Base-by-base conservation (phyloP, 2,888 invertebrate genomes). In the Plebejus melissa region DNA sequence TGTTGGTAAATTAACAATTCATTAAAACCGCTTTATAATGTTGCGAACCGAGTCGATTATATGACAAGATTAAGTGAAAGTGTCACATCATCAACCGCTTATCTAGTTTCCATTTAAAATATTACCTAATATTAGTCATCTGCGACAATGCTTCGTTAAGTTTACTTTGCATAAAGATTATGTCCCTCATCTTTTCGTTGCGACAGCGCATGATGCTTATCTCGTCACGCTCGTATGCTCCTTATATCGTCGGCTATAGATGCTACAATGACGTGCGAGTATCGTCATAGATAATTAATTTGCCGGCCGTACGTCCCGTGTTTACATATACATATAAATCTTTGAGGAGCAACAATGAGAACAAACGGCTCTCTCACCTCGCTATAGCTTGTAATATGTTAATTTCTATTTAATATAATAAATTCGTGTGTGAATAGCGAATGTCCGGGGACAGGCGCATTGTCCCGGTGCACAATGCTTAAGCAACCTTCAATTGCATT, bases 361-460 rank as follows among this genome's bases (percentile, higher is more conserved):
- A 85, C 85, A 87, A 87, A 85, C 85, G 85, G 81, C 83, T 81
- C 85, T 85, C 86, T 86, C 87, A 84, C 87, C 85, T 85, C 83
- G 79, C 88, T 87, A 87, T 80, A 80, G 79, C 77, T 80, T 79
- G 82, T 90, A 89, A 90, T 91, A 93, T 92, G 91, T 91, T 93
- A 93, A 93, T 92, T 91, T 89, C 88, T 88, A 89, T 91, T 91
- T 90, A 90, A 91, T 91, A 86, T 89, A 88, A 90, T 90, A 89
- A 88, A 88, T 90, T 88, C 84, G 84, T 82, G 80, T 82, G 80
- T 83, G 85, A 84, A 85, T 87, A 85, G 86, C 82, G 83, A 85
- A 86, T 85, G 86, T 81, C 83, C 82, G 83, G 80, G 83, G 80
- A 82, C 82, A 83, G 82, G 79, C 76, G 81, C 79, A 82, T 84